Conservation (phyloP, 2,113 vertebrate genomes). For the Myotis brandtii region DNA sequence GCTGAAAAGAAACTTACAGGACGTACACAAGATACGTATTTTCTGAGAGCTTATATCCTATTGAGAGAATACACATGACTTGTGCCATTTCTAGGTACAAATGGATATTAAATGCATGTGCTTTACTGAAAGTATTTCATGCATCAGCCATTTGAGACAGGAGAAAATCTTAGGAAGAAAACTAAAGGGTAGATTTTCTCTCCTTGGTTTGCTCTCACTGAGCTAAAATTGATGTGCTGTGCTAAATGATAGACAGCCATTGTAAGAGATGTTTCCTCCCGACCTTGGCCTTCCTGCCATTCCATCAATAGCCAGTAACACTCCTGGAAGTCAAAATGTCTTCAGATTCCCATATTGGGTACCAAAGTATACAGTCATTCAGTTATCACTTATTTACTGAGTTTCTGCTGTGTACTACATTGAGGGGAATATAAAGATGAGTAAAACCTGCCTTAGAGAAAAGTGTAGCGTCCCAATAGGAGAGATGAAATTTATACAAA, state of each 20-base stretch:
- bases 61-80: constrained; percentile 16
- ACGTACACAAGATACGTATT: neutral
- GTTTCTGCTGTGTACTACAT: neutral
- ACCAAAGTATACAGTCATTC: neutral
- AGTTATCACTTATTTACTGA: neutral
- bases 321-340: neutral
- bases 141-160: neutral
- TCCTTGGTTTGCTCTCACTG: constrained; percentile 43
- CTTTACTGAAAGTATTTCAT: neutral
- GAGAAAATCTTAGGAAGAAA: constrained; percentile 40
- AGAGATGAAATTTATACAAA: neutral
- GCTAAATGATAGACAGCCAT: neutral
- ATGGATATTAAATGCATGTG: constrained; percentile 26
- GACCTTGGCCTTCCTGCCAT: neutral
- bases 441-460: neutral
- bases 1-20: constrained; percentile 23
- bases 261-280: neutral
- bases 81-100: constrained; percentile 52
- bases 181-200: constrained; percentile 27
- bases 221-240: neutral
- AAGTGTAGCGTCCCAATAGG: neutral
- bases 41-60: constrained; percentile 5
- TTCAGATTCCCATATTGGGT: neutral
- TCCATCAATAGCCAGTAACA: neutral
- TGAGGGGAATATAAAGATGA: neutral